Evolutionary conservation across 2,113 vertebrate genomes (phyloP).

Genomic region (Haplochromis burtoni): DNA sequence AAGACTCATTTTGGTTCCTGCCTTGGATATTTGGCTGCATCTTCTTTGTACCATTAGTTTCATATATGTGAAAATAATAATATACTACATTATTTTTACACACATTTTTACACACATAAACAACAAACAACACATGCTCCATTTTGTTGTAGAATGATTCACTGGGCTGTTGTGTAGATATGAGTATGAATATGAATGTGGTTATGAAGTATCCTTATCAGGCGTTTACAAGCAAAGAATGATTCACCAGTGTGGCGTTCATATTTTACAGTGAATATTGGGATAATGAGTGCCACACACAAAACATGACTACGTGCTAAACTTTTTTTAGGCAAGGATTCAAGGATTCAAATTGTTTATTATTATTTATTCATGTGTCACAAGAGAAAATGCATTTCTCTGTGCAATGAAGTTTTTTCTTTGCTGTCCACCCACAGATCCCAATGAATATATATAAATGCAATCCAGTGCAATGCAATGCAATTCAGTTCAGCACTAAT

Average conservation of each 20-base stretch:
- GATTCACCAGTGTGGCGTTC: not conserved
- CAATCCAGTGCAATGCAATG: not conserved
- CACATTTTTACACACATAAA: not conserved
- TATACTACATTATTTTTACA: not conserved
- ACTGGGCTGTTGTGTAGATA: not conserved
- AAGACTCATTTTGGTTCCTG: not conserved
- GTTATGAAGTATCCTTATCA: not conserved
- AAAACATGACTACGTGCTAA: not conserved
- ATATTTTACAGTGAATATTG: not conserved
- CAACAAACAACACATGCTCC: not conserved
- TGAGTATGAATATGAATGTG: not conserved
- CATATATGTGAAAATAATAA: not conserved
- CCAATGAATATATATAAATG: not conserved
- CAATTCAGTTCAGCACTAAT: not conserved
- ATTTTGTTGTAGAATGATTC: not conserved
- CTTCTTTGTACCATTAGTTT: not conserved
- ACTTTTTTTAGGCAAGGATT: not conserved
- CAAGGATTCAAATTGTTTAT: not conserved
- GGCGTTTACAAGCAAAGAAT: not conserved
- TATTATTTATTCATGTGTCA: not conserved
- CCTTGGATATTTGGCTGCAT: not conserved
- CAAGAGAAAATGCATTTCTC: not conserved
- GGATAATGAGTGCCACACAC: not conserved
- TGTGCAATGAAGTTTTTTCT: not conserved
- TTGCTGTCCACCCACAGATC: not conserved